Conservation (phyloP, 2,113 vertebrate species). For the Oreocharis arfaki region DNA sequence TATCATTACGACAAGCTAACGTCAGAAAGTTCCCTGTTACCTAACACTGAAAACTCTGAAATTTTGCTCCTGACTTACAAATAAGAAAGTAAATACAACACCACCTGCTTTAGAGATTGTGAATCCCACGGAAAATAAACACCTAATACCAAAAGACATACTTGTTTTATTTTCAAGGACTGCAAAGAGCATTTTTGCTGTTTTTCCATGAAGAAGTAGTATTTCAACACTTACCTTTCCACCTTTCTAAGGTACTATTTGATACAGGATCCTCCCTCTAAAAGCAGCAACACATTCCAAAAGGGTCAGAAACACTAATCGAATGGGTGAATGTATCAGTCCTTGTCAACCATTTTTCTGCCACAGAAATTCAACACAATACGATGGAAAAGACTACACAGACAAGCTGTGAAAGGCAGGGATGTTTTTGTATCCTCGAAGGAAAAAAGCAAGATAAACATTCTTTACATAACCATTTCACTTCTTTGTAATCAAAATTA, state of each 20-base stretch:
- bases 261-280: not conserved
- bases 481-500: not conserved
- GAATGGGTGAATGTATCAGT: not conserved
- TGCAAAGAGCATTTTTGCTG: not conserved
- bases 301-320: not conserved
- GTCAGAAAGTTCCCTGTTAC: not conserved
- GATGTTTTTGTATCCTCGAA: not conserved
- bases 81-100: not conserved
- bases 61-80: not conserved
- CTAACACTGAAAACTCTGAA: not conserved
- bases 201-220: not conserved
- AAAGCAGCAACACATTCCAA: not conserved
- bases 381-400: not conserved
- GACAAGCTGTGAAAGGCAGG: not conserved
- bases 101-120: not conserved
- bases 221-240: not conserved
- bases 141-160: not conserved
- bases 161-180: not conserved
- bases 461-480: not conserved
- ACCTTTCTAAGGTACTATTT: not conserved
- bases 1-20: not conserved
- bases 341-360: not conserved
- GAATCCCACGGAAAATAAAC: not conserved
- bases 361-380: not conserved
- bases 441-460: not conserved